phyloP scores from a whole-genome alignment of 1,140 invertebrate species.

The Colletes latitarsis region DNA sequence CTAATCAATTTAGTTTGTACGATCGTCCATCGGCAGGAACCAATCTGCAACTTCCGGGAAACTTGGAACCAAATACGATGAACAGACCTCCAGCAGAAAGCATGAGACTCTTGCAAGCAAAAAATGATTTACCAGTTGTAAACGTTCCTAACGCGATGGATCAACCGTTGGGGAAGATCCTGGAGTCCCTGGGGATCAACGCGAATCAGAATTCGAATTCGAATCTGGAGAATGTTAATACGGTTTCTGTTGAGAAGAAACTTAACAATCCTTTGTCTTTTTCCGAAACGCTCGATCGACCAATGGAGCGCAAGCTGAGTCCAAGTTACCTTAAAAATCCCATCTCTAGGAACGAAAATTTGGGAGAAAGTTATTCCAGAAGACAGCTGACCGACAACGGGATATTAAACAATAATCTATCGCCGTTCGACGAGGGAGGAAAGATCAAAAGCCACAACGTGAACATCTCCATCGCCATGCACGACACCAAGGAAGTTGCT shows the following conservation, averaged over 20 bases:
- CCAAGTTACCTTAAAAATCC: constrained; percentile 9
- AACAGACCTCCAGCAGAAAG: background rate
- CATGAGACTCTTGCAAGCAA: background rate
- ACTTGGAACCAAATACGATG: background rate
- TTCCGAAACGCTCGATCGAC: constrained; percentile 4
- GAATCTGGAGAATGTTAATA: too few species aligned
- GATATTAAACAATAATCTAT: background rate
- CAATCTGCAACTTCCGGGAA: background rate
- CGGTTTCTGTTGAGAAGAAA: too few species aligned
- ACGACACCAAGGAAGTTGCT: constrained; percentile 68
- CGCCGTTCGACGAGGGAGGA: background rate
- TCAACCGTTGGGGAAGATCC: constrained; percentile 24
- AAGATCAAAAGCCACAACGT: background rate
- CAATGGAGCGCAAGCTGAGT: constrained; percentile 31
- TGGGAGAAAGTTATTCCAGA: background rate
- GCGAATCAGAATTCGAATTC: background rate
- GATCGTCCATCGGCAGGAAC: background rate
- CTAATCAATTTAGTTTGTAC: background rate
- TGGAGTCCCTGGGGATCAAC: constrained; percentile 27
- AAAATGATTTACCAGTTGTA: background rate
- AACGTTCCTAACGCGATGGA: constrained; percentile 16
- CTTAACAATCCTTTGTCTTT: background rate
- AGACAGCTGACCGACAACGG: background rate
- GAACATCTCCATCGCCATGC: constrained; percentile 35
- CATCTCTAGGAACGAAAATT: background rate